A percentile compares a stretch with the other conserved stretches of the same genome.
phyloP scores from a whole-genome alignment of 2,888 invertebrate species.

The Heliothis peltigera region DNA sequence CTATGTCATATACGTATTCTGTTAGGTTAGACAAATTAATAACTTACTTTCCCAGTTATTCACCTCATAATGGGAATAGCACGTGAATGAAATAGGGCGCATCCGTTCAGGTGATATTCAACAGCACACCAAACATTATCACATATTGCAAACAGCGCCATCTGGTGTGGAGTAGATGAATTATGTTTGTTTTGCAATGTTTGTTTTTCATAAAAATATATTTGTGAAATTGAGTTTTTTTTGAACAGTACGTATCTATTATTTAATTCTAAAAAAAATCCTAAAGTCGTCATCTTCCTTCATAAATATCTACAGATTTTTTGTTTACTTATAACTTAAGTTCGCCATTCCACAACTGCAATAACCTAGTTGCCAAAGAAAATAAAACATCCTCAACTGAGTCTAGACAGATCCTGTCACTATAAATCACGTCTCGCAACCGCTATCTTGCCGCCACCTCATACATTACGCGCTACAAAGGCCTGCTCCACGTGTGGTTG shows the following conservation, averaged over 20 bases:
- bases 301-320: too few species aligned
- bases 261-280: too few species aligned
- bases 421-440: constrained; percentile 46
- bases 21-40: constrained; percentile 39
- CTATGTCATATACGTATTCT: constrained; percentile 16
- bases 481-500: constrained; percentile 56
- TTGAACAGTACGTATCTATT: not conserved
- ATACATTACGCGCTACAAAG: constrained; percentile 54
- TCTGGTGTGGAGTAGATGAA: constrained; percentile 33
- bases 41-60: constrained; percentile 33
- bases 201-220: not conserved
- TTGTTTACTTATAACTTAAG: too few species aligned
- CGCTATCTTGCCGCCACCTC: constrained; percentile 32
- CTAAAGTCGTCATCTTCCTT: not conserved
- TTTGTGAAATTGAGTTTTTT: not conserved
- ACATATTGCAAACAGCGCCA: constrained; percentile 26
- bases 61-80: not conserved
- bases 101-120: constrained; percentile 29
- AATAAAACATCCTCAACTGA: constrained; percentile 10
- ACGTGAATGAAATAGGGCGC: constrained; percentile 1
- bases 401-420: constrained; percentile 26
- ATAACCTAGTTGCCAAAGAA: constrained; percentile 22
- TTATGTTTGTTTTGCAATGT: constrained; percentile 1
- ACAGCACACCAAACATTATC: constrained; percentile 23
- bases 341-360: not conserved